These are phyloP conservation scores for Ormyrus pomaceus DNA, from an alignment of 2,888 invertebrate species.

Conservation along the genomic window DNA sequence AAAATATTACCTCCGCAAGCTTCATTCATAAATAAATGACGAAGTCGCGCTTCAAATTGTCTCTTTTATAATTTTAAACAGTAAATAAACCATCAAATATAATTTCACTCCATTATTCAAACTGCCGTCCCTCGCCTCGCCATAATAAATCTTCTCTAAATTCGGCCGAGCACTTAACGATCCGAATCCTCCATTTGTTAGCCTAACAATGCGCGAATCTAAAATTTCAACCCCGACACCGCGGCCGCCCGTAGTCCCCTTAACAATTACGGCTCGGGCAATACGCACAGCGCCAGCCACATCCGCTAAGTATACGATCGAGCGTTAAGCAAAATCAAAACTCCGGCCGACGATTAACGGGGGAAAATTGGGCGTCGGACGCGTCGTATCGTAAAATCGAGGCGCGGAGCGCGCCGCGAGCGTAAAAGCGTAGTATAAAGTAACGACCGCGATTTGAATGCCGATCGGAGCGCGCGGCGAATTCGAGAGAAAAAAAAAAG, in stretches of 20 bases:
- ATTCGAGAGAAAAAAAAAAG: neutral
- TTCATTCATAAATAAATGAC: too few species aligned
- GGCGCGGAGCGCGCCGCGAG: neutral
- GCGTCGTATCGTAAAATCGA: conserved; percentile 42
- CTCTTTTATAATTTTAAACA: too few species aligned
- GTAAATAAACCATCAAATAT: too few species aligned
- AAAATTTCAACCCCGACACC: too few species aligned
- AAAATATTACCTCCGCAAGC: too few species aligned
- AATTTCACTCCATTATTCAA: too few species aligned
- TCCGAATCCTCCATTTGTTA: too few species aligned
- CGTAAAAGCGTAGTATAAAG: conserved; percentile 28
- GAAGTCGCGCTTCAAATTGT: too few species aligned
- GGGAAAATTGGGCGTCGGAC: conserved; percentile 28
- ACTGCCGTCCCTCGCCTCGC: too few species aligned
- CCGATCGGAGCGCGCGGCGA: neutral
- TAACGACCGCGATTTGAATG: conserved; percentile 33
- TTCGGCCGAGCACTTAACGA: too few species aligned
- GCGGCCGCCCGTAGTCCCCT: neutral
- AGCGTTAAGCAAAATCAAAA: conserved; percentile 22
- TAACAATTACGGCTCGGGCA: neutral
- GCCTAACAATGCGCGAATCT: too few species aligned
- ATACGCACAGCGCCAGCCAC: neutral
- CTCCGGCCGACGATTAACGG: conserved; percentile 10
- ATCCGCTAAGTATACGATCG: neutral
- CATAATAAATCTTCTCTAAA: too few species aligned